Percentiles rank a stretch among this genome's conserved stretches.
These are phyloP conservation scores for Ophion slaviceki DNA, from an alignment of 2,888 invertebrate species.

Conservation along the genomic window DNA sequence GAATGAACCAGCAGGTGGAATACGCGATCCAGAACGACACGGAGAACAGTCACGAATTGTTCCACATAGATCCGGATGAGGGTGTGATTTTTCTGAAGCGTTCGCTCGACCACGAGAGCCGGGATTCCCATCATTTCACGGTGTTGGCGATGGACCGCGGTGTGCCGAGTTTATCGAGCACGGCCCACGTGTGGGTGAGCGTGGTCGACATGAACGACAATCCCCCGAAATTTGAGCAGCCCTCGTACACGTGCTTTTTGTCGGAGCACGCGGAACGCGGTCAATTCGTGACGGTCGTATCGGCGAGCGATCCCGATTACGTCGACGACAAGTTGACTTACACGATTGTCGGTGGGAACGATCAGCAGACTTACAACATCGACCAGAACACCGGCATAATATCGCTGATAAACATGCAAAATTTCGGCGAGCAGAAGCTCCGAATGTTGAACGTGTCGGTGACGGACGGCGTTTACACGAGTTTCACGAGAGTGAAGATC, in stretches of 20 bases:
- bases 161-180: constrained; percentile 91
- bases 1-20: constrained; percentile 87
- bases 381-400: constrained; percentile 87
- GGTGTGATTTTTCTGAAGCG: constrained; percentile 92
- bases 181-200: constrained; percentile 93
- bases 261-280: constrained; percentile 93
- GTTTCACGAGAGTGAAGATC: constrained; percentile 92
- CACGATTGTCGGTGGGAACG: constrained; percentile 93
- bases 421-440: constrained; percentile 87
- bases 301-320: constrained; percentile 94
- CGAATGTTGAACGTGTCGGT: constrained; percentile 95
- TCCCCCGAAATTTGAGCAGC: constrained; percentile 93
- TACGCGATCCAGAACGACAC: constrained; percentile 89
- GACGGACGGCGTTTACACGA: constrained; percentile 97
- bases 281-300: constrained; percentile 94
- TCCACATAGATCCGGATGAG: constrained; percentile 90
- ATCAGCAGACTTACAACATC: constrained; percentile 90
- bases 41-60: constrained; percentile 88
- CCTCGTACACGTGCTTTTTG: constrained; percentile 90
- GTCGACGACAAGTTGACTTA: constrained; percentile 92
- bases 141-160: constrained; percentile 93
- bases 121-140: constrained; percentile 90
- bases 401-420: constrained; percentile 90
- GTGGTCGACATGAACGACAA: constrained; percentile 97
- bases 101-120: constrained; percentile 92